Evolutionary conservation across 2,797 vertebrate species (phyloP), one percentile per base, ranked within the genome.

Genomic region (Pseudomugil tenellus): DNA sequence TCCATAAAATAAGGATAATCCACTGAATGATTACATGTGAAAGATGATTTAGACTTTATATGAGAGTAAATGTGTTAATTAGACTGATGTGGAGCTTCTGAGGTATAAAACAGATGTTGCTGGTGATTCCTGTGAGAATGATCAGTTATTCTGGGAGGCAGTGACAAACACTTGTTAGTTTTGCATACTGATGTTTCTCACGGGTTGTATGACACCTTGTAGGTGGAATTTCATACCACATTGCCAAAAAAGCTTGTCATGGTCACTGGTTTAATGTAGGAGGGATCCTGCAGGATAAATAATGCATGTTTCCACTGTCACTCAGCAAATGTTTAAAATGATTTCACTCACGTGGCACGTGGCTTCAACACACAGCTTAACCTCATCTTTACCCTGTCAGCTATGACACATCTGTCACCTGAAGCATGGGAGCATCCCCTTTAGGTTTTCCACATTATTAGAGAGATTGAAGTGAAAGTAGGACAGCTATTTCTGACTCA

Each of bases 401-500:
- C 67, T 63, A 6, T 46, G 62, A 72, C 53, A 53, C 14, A 46
- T 28, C 49, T 58, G 65, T 80, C 79, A 61, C 64, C 67, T 55
- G 25, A 57, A 79, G 77, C 49, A 28, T 6, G 4, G 51, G 66
- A 63, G 73, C 68, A 82, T 63, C 66, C 56, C 37, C 5, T 52
- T 6, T 35, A 65, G 28, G 61, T 67, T 48, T 64, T 62, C 37
- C 31, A 52, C 66, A 72, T 74, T 80, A 81, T 84, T 75, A 76
- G 80, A 76, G 61, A 72, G 72, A 74, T 83, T 64, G 76, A 72
- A 72, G 68, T 73, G 39, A 84, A 91, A 89, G 81, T 91, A 86
- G 85, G 87, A 48, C 84, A 87, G 81, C 72, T 88, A 90, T 89
- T 88, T 85, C 70, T 67, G 75, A 84, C 78, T 82, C 80, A 83